Conservation (phyloP, 2,113 vertebrate genomes). For the Laterallus jamaicensis region DNA sequence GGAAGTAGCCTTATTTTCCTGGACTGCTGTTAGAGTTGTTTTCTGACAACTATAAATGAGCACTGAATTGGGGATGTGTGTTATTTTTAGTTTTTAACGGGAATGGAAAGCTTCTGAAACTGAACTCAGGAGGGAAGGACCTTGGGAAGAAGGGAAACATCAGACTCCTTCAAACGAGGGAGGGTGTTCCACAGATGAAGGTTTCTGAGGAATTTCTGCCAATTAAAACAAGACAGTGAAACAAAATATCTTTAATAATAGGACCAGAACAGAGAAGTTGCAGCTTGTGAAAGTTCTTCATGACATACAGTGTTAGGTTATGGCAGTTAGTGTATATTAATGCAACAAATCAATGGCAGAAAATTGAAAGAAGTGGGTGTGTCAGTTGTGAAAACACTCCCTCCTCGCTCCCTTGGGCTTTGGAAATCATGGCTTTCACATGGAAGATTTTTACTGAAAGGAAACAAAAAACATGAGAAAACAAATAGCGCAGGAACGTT, state of each 20-base stretch:
- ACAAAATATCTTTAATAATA: conserved; percentile 60
- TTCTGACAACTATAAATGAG: neutral
- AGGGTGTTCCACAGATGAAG: neutral
- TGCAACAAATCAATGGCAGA: neutral
- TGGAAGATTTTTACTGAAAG: neutral
- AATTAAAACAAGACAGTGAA: conserved; percentile 49
- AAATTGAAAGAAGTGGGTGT: neutral
- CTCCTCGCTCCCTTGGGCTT: neutral
- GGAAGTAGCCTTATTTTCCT: neutral
- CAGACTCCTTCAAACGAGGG: conserved; percentile 16
- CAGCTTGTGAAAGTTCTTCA: conserved; percentile 21
- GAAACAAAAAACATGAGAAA: neutral
- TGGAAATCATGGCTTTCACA: neutral
- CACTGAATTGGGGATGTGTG: neutral
- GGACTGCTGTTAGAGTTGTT: neutral
- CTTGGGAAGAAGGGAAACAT: conserved; percentile 48
- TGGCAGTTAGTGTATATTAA: neutral
- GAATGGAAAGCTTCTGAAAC: conserved; percentile 43
- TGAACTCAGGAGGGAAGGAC: neutral
- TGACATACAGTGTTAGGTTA: neutral
- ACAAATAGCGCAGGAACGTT: neutral
- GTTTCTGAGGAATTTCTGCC: conserved; percentile 45
- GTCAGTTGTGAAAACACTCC: neutral
- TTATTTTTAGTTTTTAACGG: conserved; percentile 40
- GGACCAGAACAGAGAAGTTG: conserved; percentile 25